phyloP scores from a whole-genome alignment of 2,797 vertebrate genomes.

The Emys orbicularis region DNA sequence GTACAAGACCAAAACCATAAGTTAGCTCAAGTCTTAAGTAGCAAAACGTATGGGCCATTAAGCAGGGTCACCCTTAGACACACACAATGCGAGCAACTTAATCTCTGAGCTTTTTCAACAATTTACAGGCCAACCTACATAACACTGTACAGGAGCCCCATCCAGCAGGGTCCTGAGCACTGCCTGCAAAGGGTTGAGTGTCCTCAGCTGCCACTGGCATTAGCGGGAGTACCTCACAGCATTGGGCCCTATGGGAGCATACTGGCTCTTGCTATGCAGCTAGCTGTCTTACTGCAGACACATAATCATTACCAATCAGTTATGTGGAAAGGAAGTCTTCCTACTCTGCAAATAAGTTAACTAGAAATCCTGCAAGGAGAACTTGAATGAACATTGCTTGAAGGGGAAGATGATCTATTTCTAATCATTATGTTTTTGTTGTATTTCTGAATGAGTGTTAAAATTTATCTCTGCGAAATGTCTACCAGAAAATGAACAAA shows the following conservation, averaged over 20 bases:
- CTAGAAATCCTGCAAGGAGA: background rate
- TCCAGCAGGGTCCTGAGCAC: background rate
- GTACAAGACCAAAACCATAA: background rate
- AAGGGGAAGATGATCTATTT: slow-evolving; percentile 29
- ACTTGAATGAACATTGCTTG: background rate
- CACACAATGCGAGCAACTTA: background rate
- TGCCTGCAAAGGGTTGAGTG: background rate
- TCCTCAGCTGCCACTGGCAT: slow-evolving; percentile 12
- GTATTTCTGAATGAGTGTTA: slow-evolving; percentile 60
- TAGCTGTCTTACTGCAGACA: slow-evolving; percentile 21
- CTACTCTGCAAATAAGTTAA: background rate
- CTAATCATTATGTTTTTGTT: slow-evolving; percentile 48
- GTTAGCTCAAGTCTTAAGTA: background rate
- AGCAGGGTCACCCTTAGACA: background rate
- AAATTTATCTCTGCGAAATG: slow-evolving; percentile 69
- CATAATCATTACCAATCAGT: background rate
- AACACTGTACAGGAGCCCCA: background rate
- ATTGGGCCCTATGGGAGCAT: background rate
- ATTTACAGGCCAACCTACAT: background rate
- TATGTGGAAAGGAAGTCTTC: background rate
- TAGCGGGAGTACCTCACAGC: background rate
- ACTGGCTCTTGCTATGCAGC: background rate
- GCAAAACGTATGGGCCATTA: background rate
- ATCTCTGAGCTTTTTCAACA: background rate
- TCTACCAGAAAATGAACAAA: slow-evolving; percentile 60